These are phyloP conservation scores for Nephrotoma appendiculata DNA, from an alignment of 2,888 invertebrate species.

Conservation along the genomic window DNA sequence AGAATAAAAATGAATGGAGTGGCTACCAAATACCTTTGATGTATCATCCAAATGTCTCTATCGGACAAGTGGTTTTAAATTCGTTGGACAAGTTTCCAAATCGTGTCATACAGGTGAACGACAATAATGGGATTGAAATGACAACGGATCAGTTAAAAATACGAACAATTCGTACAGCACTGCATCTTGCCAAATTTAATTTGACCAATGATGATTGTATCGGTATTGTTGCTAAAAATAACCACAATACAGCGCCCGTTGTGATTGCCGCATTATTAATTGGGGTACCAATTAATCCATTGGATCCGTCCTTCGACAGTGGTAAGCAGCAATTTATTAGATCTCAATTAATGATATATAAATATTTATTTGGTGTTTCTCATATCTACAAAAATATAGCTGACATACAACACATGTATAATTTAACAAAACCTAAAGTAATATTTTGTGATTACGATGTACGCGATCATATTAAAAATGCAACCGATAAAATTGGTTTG, in stretches of 20 bases:
- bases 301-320: conserved; percentile 20
- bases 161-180: background rate
- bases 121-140: background rate
- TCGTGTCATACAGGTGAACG: background rate
- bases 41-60: background rate
- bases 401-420: too few relatives aligned
- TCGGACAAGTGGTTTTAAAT: background rate
- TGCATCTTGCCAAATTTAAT: background rate
- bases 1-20: background rate
- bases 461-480: too few relatives aligned
- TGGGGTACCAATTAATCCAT: conserved; percentile 21
- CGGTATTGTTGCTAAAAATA: conserved; percentile 17
- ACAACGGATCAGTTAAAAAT: background rate
- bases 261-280: conserved; percentile 20
- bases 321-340: background rate
- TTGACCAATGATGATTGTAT: background rate
- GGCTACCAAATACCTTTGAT: background rate
- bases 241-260: conserved; percentile 18
- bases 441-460: too few relatives aligned
- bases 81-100: background rate
- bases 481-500: too few relatives aligned
- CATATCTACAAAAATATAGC: too few relatives aligned
- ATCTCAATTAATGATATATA: too few relatives aligned
- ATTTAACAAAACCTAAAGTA: too few relatives aligned
- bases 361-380: too few relatives aligned